Percentiles rank a stretch among this genome's conserved stretches.
Evolutionary conservation across 1,140 invertebrate species (phyloP).

Genomic region (Delia radicum): DNA sequence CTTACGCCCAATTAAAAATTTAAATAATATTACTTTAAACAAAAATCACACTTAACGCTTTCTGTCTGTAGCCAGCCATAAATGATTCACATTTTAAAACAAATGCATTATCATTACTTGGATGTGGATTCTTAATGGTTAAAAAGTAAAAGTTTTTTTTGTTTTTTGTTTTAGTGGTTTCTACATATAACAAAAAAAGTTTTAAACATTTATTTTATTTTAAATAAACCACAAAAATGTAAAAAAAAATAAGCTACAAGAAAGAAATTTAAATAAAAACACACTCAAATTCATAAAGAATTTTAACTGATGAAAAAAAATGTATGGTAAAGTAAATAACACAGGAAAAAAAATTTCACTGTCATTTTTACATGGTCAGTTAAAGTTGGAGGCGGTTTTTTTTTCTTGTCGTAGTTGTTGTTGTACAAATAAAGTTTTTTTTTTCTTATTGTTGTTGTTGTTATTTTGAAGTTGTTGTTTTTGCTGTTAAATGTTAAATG

Average conservation of each 20-base stretch:
- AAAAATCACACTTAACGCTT: background rate
- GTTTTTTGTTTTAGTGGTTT: too few relatives aligned
- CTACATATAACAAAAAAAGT: background rate
- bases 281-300: conserved; percentile 16
- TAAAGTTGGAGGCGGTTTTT: background rate
- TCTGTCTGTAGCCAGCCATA: background rate
- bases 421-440: background rate
- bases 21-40: background rate
- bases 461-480: background rate
- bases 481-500: background rate
- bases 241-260: background rate
- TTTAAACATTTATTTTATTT: background rate
- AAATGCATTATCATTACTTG: background rate
- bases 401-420: background rate
- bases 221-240: conserved; percentile 1
- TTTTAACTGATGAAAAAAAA: background rate
- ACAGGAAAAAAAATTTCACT: background rate
- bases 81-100: background rate
- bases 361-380: conserved; percentile 7
- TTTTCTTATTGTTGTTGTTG: background rate
- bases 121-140: background rate
- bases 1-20: too few relatives aligned
- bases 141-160: background rate
- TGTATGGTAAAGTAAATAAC: background rate
- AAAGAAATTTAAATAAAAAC: background rate